These are phyloP conservation scores for Laterallus jamaicensis DNA, from an alignment of 2,113 vertebrate species.

Conservation along the genomic window DNA sequence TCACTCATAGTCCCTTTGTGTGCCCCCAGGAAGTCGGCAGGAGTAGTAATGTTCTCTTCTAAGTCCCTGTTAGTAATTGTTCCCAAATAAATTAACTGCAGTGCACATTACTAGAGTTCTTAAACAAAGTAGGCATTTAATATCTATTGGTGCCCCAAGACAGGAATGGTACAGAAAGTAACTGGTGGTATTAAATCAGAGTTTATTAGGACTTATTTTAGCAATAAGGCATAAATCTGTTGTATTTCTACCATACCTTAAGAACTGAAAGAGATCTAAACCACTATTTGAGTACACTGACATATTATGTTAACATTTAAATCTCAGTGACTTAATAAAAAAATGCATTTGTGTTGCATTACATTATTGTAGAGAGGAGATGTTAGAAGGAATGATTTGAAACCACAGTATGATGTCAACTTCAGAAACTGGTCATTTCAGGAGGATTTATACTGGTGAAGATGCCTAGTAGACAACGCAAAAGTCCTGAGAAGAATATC, in stretches of 20 bases:
- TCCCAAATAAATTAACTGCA: slow-evolving; percentile 39
- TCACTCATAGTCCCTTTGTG: neutral
- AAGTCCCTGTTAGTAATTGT: neutral
- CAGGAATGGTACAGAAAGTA: neutral
- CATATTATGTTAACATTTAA: neutral
- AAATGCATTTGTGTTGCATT: neutral
- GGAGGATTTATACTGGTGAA: neutral
- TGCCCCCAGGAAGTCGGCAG: neutral
- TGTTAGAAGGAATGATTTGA: neutral
- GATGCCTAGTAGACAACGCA: neutral
- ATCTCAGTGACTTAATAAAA: neutral
- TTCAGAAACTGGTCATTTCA: neutral
- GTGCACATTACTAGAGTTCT: neutral
- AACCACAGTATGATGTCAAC: neutral
- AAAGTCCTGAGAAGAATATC: neutral
- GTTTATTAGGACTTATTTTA: neutral
- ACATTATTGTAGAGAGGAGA: neutral
- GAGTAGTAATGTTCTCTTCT: neutral
- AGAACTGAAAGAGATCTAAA: neutral
- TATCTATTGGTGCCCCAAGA: neutral
- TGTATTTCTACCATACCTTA: neutral
- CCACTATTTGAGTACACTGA: neutral
- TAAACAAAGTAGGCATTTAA: slow-evolving; percentile 22
- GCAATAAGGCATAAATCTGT: neutral
- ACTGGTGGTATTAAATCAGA: neutral